Evolutionary conservation across 1,140 invertebrate genomes (phyloP).

Genomic region (Psix sp.): DNA sequence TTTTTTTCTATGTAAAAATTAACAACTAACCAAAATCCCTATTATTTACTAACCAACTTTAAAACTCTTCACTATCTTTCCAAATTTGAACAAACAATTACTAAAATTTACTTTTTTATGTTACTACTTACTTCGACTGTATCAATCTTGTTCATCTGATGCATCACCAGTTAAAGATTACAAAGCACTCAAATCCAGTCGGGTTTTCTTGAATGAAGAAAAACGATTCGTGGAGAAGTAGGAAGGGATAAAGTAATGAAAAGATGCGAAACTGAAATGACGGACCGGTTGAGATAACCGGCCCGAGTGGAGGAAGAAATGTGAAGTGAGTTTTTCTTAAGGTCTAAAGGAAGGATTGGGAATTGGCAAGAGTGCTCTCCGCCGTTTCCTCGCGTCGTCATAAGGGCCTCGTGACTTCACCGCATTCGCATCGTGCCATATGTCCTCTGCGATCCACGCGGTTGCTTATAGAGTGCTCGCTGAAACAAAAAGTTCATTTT

Average conservation of each 20-base stretch:
- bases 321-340: slow-evolving; percentile 33
- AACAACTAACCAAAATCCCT: no score
- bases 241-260: background rate
- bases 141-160: no score
- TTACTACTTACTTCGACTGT: no score
- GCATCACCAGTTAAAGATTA: no score
- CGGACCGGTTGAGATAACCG: background rate
- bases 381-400: slow-evolving; percentile 82
- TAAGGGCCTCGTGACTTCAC: slow-evolving; percentile 79
- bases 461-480: slow-evolving; percentile 81
- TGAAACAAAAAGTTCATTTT: slow-evolving; percentile 73
- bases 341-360: slow-evolving; percentile 64
- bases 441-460: slow-evolving; percentile 80
- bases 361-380: slow-evolving; percentile 80
- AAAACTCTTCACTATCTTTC: no score
- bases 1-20: no score
- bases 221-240: background rate
- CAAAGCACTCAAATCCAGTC: no score
- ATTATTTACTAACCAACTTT: no score
- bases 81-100: no score
- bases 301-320: background rate
- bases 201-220: background rate
- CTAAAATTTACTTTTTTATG: no score
- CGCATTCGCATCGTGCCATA: slow-evolving; percentile 75
- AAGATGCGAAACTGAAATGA: background rate